Conservation (phyloP, 1,140 invertebrate genomes). For the Drosophila malerkotliana region DNA sequence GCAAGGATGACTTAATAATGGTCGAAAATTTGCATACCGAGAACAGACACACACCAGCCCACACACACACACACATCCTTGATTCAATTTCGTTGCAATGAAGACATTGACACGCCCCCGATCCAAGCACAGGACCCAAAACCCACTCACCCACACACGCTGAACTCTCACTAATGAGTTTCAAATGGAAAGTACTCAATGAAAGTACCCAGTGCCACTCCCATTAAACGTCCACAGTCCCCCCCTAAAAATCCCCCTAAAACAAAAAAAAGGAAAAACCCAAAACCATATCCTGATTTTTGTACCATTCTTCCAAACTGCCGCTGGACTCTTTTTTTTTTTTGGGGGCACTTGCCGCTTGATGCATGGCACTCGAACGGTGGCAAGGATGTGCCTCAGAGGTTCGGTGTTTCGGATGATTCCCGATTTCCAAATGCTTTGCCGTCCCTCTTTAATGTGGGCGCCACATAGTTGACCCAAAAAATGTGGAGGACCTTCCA, state of each 20-base stretch:
- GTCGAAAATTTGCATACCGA: constrained; percentile 53
- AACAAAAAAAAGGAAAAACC: neutral
- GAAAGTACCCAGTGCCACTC: constrained; percentile 8
- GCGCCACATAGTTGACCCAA: constrained; percentile 66
- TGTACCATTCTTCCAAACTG: constrained; percentile 3
- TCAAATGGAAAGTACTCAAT: constrained; percentile 64
- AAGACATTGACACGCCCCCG: constrained; percentile 38
- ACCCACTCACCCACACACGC: constrained; percentile 2
- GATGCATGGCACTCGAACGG: constrained; percentile 62
- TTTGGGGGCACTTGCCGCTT: constrained; percentile 46
- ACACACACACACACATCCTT: constrained; percentile 38
- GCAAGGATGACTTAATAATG: constrained; percentile 66
- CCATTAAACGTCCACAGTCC: constrained; percentile 6
- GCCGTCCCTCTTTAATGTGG: constrained; percentile 52
- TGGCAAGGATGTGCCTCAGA: constrained; percentile 1
- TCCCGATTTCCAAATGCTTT: constrained; percentile 55
- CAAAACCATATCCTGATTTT: neutral
- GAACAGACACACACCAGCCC: constrained; percentile 23
- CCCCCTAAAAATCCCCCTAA: neutral
- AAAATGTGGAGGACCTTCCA: constrained; percentile 9
- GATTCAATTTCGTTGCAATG: constrained; percentile 62
- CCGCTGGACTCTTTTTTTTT: constrained; percentile 23
- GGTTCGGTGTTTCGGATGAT: constrained; percentile 35
- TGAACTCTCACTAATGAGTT: constrained; percentile 68
- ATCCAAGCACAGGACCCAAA: neutral